phyloP scores from a whole-genome alignment of 2,888 invertebrate species.

The Pyrocoelia pectoralis region DNA sequence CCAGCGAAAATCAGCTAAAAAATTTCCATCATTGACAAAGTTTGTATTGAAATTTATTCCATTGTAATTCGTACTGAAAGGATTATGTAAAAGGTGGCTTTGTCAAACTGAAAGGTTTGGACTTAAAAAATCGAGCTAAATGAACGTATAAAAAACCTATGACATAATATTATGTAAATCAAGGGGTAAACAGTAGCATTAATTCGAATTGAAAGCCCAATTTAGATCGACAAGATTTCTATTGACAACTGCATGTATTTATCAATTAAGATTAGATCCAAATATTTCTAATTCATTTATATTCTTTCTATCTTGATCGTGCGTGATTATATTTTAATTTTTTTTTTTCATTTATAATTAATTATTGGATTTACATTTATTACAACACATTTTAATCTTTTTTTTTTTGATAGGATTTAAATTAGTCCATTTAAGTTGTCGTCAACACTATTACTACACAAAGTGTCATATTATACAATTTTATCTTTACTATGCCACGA shows the following conservation, averaged over 20 bases:
- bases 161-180: no score
- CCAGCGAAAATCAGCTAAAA: no score
- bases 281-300: background rate
- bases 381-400: background rate
- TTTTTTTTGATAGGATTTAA: background rate
- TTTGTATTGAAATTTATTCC: no score
- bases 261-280: background rate
- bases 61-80: no score
- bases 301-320: no score
- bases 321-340: background rate
- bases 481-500: constrained; percentile 11
- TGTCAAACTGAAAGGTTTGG: no score
- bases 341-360: background rate
- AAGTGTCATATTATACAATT: constrained; percentile 7
- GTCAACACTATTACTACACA: constrained; percentile 6
- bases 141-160: no score
- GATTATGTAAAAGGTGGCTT: no score
- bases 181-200: no score
- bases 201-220: no score
- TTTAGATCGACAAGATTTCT: background rate
- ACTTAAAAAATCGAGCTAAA: no score
- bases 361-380: background rate
- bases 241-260: background rate
- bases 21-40: no score
- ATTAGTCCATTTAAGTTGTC: constrained; percentile 3